Evolutionary conservation across 2,113 vertebrate species (phyloP).

Genomic region (Pseudorhombus dupliciocellatus): DNA sequence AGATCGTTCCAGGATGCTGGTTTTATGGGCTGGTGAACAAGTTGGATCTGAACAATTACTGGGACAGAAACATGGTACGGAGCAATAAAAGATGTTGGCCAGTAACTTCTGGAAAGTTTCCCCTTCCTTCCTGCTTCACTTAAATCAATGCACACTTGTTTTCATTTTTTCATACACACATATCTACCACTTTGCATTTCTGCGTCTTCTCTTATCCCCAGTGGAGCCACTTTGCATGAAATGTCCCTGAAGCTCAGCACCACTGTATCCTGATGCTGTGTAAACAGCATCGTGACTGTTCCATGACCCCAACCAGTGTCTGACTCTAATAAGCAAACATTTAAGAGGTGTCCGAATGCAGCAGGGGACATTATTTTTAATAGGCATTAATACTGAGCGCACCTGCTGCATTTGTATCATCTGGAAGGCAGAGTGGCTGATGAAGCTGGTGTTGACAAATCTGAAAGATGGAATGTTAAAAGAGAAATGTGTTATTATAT

Average conservation of each 20-base stretch:
- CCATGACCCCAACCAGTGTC: neutral
- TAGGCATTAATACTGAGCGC: neutral
- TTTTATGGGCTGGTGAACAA: neutral
- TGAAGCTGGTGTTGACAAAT: neutral
- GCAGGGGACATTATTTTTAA: neutral
- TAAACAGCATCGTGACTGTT: neutral
- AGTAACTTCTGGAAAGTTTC: neutral
- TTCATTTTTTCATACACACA: neutral
- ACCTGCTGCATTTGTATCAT: neutral
- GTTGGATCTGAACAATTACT: neutral
- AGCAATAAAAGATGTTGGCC: neutral
- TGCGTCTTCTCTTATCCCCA: neutral
- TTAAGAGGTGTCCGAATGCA: neutral
- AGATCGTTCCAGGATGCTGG: constrained; percentile 8
- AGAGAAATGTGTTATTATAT: neutral
- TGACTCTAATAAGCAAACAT: neutral
- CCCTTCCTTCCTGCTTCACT: neutral
- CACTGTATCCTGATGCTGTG: too few relatives aligned
- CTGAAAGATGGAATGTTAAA: neutral
- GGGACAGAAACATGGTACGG: neutral
- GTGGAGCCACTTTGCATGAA: neutral
- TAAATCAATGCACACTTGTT: neutral
- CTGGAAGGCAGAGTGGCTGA: neutral
- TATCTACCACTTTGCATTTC: too few relatives aligned
- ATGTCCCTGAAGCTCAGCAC: neutral